Conservation (phyloP, 1,140 invertebrate genomes). For the Amyelois transitella region DNA sequence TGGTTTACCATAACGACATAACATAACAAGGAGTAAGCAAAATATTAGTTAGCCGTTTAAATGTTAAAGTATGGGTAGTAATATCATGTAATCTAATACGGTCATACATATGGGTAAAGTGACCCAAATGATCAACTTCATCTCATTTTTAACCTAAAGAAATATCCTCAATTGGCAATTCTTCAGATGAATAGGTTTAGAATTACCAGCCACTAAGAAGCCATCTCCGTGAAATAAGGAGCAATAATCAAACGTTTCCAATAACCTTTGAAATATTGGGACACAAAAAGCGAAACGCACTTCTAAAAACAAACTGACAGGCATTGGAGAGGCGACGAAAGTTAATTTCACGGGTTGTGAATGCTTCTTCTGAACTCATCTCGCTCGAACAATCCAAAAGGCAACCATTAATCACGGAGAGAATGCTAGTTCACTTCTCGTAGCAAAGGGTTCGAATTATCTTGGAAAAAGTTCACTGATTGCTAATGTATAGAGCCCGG, state of each 20-base stretch:
- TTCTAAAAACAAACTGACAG: conserved; percentile 53
- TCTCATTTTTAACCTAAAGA: no score
- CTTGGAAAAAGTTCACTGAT: conserved; percentile 2
- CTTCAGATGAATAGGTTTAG: conserved; percentile 1
- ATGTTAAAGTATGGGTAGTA: no score
- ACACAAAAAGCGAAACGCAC: conserved; percentile 34
- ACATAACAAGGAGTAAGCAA: no score
- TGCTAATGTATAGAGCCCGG: conserved; percentile 1
- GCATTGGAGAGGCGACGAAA: conserved; percentile 48
- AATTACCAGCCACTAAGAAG: conserved; percentile 5
- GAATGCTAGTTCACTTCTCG: conserved; percentile 38
- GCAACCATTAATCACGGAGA: conserved; percentile 60
- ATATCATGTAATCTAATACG: no score
- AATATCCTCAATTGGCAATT: background rate
- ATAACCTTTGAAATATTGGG: conserved; percentile 24
- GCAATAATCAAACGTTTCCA: conserved; percentile 32
- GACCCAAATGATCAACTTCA: no score
- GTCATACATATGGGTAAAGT: no score
- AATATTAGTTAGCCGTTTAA: no score
- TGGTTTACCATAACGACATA: no score
- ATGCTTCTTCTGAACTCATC: conserved; percentile 62
- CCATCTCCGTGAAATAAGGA: conserved; percentile 15
- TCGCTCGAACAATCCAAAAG: conserved; percentile 57
- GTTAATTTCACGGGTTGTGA: conserved; percentile 67
- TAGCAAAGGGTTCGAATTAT: background rate